Base-by-base conservation (phyloP, 2,888 invertebrate species). In the Sepioteuthis lessoniana region DNA sequence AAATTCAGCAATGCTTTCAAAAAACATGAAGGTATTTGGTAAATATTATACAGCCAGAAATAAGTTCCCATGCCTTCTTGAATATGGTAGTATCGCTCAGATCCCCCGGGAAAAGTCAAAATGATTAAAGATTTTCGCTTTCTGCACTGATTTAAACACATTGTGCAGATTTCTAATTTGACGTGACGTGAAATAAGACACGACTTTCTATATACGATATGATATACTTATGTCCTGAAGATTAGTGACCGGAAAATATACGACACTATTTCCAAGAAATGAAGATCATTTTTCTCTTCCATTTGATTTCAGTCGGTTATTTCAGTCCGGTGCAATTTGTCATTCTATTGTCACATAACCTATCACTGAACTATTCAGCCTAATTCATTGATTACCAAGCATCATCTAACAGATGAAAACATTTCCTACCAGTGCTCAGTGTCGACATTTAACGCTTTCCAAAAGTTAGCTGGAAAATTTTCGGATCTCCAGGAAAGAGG, bases 201-300 rank as follows among this genome's bases (percentile, higher is more conserved):
- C 16, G n/a, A n/a, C 76, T 76, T 76, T 76, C 42, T 42, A n/a
- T n/a, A 35, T n/a, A n/a, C n/a, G n/a, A 76, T 76, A 76, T 76
- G 76, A 76, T 76, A 76, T 76, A 76, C 76, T n/a, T n/a, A 76
- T n/a, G 76, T 76, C n/a, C n/a, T n/a, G 76, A 76, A 76, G 76
- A n/a, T 76, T 76, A 76, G 76, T 76, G 76, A 76, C 76, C 76
- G 76, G 76, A 76, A 76, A n/a, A 76, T 76, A 25, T 76, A 76
- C 76, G n/a, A 76, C n/a, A 4, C 16, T n/a, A 10, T 76, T 13
- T 76, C 76, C n/a, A n/a, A 76, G n/a, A 76, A n/a, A 8, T n/a
- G n/a, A 10, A n/a, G n/a, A 76, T 35, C 76, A 76, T 76, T 35
- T 76, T 76, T 76, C 76, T 76, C n/a, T 76, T 76, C 76, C n/a